Conservation (phyloP, 2,888 invertebrate species). For the Bellardia pandia region DNA sequence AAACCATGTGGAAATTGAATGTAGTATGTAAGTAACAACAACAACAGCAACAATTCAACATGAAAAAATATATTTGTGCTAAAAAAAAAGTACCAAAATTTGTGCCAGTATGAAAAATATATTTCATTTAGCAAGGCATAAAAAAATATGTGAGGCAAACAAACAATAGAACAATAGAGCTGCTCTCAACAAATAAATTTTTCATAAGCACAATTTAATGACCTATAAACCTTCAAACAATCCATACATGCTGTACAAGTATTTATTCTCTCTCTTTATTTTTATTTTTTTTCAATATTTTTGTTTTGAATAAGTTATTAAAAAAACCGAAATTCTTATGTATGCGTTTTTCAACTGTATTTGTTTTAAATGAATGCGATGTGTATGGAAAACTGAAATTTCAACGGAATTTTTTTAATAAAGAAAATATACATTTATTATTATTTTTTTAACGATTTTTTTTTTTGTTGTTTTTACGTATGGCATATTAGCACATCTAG, state of each 20-base stretch:
- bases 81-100: background rate
- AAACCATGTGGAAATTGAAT: conserved; percentile 94
- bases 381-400: conserved; percentile 23
- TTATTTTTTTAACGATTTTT: conserved; percentile 33
- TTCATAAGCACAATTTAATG: conserved; percentile 67
- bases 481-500: conserved; percentile 15
- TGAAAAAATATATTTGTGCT: conserved; percentile 2
- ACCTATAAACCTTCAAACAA: conserved; percentile 61
- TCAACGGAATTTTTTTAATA: conserved; percentile 41
- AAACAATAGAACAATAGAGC: conserved; percentile 63
- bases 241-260: conserved; percentile 10
- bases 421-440: conserved; percentile 34
- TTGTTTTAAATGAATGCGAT: conserved; percentile 7
- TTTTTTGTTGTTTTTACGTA: conserved; percentile 26
- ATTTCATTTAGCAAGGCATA: background rate
- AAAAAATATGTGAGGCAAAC: background rate
- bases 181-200: conserved; percentile 38
- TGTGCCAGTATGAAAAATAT: conserved; percentile 14
- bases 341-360: conserved; percentile 1
- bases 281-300: background rate
- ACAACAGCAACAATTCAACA: conserved; percentile 16
- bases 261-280: background rate
- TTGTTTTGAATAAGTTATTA: conserved; percentile 5
- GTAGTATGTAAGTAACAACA: conserved; percentile 92
- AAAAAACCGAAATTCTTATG: conserved; percentile 36